A percentile compares a stretch with the other conserved stretches of the same genome.
Conservation (phyloP, 2,797 vertebrate genomes). For the Kryptolebias ocellatus region DNA sequence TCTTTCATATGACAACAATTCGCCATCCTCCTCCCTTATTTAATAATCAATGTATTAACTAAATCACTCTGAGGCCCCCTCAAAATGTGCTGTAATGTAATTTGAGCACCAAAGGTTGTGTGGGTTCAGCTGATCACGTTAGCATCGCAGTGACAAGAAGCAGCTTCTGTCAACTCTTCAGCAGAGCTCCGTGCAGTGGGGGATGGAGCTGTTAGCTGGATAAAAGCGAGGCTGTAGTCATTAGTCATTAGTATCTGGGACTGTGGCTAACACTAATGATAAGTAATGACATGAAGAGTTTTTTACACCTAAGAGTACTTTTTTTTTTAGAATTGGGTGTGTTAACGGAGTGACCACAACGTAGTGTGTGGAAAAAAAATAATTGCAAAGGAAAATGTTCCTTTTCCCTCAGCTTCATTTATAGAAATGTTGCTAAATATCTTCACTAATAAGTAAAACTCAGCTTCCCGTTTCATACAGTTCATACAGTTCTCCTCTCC, state of each 20-base stretch:
- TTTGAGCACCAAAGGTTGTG: slow-evolving; percentile 77
- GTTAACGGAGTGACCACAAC: not conserved
- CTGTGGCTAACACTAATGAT: slow-evolving; percentile 5
- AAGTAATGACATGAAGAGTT: slow-evolving; percentile 3
- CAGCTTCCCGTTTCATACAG: slow-evolving; percentile 20
- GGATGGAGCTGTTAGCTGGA: slow-evolving; percentile 14
- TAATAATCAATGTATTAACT: slow-evolving; percentile 58
- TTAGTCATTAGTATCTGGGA: slow-evolving; percentile 1
- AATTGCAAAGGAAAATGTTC: not conserved
- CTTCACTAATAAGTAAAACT: slow-evolving; percentile 10
- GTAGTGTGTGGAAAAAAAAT: not conserved
- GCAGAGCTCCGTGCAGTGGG: slow-evolving; percentile 32
- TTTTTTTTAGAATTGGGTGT: not conserved
- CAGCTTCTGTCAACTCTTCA: slow-evolving; percentile 65
- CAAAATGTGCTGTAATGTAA: slow-evolving; percentile 69
- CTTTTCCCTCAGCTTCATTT: slow-evolving; percentile 1
- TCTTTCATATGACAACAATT: slow-evolving; percentile 41
- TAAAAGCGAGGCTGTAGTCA: slow-evolving; percentile 1
- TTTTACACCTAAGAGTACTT: not conserved
- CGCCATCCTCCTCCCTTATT: slow-evolving; percentile 39
- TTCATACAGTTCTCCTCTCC: slow-evolving; percentile 27
- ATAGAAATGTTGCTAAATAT: not conserved
- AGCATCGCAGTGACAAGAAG: slow-evolving; percentile 62
- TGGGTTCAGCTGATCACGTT: slow-evolving; percentile 74
- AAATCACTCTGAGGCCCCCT: slow-evolving; percentile 66